Conservation (phyloP, 2,888 invertebrate genomes). For the Netelia melanura region DNA sequence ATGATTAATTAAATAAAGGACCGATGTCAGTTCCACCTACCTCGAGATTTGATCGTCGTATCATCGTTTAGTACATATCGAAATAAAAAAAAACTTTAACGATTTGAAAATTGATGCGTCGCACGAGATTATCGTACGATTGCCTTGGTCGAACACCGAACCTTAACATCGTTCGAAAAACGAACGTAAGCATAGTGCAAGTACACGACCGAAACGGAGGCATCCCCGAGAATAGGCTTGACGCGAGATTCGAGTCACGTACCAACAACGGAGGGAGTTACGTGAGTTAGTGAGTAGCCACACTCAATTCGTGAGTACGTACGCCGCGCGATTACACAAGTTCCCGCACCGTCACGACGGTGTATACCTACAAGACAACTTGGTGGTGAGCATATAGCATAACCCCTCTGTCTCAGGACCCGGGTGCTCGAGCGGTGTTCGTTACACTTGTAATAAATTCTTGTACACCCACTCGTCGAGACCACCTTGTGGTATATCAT, state of each 20-base stretch:
- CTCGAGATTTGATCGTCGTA: no score
- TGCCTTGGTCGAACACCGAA: background rate
- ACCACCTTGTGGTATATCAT: conserved; percentile 62
- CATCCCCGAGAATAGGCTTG: conserved; percentile 40
- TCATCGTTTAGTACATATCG: no score
- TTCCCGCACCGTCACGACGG: conserved; percentile 37
- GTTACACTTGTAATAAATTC: conserved; percentile 70
- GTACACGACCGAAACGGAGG: background rate
- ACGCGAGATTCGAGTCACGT: conserved; percentile 75
- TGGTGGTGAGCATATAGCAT: conserved; percentile 10
- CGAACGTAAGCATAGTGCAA: conserved; percentile 14
- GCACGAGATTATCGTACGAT: background rate
- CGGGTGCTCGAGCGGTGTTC: conserved; percentile 45
- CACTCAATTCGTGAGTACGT: conserved; percentile 62
- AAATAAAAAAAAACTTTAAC: no score
- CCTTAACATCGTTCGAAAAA: background rate
- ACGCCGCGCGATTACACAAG: conserved; percentile 65
- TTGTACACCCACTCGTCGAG: conserved; percentile 62
- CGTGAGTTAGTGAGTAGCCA: conserved; percentile 72
- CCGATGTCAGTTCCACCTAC: no score
- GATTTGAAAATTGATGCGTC: background rate
- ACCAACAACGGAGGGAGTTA: conserved; percentile 67
- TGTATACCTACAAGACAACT: background rate
- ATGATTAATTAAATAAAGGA: no score
- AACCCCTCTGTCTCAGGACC: conserved; percentile 22